Percentiles rank a stretch among this genome's conserved stretches.
Evolutionary conservation across 2,888 invertebrate species (phyloP).

Genomic region (Selenia dentaria): DNA sequence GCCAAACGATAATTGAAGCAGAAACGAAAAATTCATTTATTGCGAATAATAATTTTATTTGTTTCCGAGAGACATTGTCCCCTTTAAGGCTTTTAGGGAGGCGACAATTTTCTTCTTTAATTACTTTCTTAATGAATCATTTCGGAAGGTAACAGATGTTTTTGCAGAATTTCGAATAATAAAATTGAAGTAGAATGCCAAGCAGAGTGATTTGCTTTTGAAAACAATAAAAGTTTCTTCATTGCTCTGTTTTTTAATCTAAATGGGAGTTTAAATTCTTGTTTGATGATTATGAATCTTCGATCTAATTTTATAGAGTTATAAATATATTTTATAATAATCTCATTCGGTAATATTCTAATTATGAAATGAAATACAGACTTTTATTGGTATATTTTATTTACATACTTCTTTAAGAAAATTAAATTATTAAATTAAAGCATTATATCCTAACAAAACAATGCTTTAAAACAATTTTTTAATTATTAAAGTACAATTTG

Average conservation of each 20-base stretch:
- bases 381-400: too few species aligned
- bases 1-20: too few species aligned
- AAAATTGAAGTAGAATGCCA: constrained; percentile 10
- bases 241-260: neutral
- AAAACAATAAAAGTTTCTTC: constrained; percentile 1
- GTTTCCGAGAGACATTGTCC: constrained; percentile 40
- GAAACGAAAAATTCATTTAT: constrained; percentile 24
- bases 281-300: too few species aligned
- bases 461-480: too few species aligned
- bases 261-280: too few species aligned
- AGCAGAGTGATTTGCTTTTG: constrained; percentile 13
- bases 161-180: constrained; percentile 27
- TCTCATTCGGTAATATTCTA: too few species aligned
- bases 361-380: too few species aligned
- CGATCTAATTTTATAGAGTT: too few species aligned
- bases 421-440: too few species aligned
- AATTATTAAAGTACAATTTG: too few species aligned
- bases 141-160: constrained; percentile 44
- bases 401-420: too few species aligned
- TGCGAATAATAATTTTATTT: constrained; percentile 36
- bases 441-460: too few species aligned
- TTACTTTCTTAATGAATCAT: constrained; percentile 57
- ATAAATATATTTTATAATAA: neutral
- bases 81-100: constrained; percentile 33
- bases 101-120: constrained; percentile 50